phyloP scores from a whole-genome alignment of 2,888 invertebrate genomes.

The Galerucella pusilla region DNA sequence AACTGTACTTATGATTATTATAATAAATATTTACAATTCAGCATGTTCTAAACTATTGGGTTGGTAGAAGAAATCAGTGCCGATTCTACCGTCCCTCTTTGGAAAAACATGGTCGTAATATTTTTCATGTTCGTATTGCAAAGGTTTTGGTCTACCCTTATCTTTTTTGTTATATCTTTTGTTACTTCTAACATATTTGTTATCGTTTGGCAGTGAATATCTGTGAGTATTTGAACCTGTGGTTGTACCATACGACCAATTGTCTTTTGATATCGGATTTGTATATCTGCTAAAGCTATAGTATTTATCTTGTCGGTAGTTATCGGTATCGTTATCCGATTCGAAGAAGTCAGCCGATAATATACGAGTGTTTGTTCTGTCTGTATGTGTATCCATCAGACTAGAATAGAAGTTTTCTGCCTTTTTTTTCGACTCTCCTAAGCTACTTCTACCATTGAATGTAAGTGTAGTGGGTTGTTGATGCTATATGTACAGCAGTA shows the following conservation, averaged over 20 bases:
- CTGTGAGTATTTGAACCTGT: constrained; percentile 53
- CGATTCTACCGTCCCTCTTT: constrained; percentile 53
- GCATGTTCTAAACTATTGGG: constrained; percentile 62
- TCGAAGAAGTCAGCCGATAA: constrained; percentile 58
- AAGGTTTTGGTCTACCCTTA: constrained; percentile 69
- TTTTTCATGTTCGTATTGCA: constrained; percentile 71
- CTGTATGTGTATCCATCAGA: constrained; percentile 54
- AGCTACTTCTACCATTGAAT: constrained; percentile 65
- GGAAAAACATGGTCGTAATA: constrained; percentile 74
- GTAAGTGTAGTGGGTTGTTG: constrained; percentile 62
- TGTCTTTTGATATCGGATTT: constrained; percentile 55
- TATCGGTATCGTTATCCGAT: constrained; percentile 58
- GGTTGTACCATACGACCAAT: constrained; percentile 57
- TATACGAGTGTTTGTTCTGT: constrained; percentile 51
- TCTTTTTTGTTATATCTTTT: constrained; percentile 55
- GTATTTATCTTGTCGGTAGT: constrained; percentile 55
- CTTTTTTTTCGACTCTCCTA: constrained; percentile 60
- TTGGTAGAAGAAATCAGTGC: constrained; percentile 60
- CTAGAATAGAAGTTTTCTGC: constrained; percentile 58
- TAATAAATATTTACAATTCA: constrained; percentile 62
- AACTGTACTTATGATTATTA: not conserved
- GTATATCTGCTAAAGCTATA: constrained; percentile 61
- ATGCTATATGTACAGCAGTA: constrained; percentile 62
- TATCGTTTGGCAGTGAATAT: constrained; percentile 52
- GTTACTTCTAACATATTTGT: constrained; percentile 51